A percentile compares a stretch with the other conserved stretches of the same genome.
These are phyloP conservation scores for Drosophila trapezifrons DNA, from an alignment of 1,140 invertebrate species.

Conservation along the genomic window DNA sequence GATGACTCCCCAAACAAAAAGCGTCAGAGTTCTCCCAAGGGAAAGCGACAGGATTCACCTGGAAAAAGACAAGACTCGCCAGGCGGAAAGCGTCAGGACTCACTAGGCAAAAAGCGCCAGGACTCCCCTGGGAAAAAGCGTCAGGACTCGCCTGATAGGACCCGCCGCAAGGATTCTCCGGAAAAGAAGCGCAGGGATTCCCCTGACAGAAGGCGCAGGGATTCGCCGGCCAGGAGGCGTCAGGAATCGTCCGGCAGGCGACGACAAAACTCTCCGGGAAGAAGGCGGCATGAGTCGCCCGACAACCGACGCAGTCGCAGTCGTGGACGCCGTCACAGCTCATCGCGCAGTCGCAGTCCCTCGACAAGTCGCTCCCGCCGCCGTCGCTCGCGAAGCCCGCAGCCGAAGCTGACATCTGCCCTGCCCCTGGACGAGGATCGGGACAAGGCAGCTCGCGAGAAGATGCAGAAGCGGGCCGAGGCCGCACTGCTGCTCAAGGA, in stretches of 20 bases:
- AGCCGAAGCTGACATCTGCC: slow-evolving; percentile 45
- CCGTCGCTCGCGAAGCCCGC: slow-evolving; percentile 53
- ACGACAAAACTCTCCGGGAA: slow-evolving; percentile 45
- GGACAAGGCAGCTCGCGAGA: slow-evolving; percentile 77
- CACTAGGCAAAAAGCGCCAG: slow-evolving; percentile 23
- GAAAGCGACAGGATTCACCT: slow-evolving; percentile 10
- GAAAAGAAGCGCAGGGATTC: slow-evolving; percentile 25
- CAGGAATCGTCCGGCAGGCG: slow-evolving; percentile 30
- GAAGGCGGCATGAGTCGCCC: slow-evolving; percentile 26
- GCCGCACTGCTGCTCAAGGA: slow-evolving; percentile 85
- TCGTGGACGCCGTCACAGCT: slow-evolving; percentile 59
- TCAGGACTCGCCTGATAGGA: slow-evolving; percentile 10
- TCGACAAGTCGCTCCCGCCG: slow-evolving; percentile 48
- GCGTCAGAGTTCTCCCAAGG: slow-evolving; percentile 29
- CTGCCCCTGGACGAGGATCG: slow-evolving; percentile 54
- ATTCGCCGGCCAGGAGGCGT: slow-evolving; percentile 12
- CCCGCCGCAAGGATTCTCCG: slow-evolving; percentile 21
- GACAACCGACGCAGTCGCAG: slow-evolving; percentile 55
- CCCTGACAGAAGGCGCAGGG: slow-evolving; percentile 8
- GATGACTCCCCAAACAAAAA: slow-evolving; percentile 22
- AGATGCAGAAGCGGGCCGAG: slow-evolving; percentile 84
- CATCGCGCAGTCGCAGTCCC: slow-evolving; percentile 54
- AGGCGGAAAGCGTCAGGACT: slow-evolving; percentile 26
- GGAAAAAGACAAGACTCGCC: slow-evolving; percentile 24
- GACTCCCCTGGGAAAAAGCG: slow-evolving; percentile 27